These are phyloP conservation scores for Drosophila equinoxialis DNA, from an alignment of 1,140 invertebrate species.

Conservation along the genomic window DNA sequence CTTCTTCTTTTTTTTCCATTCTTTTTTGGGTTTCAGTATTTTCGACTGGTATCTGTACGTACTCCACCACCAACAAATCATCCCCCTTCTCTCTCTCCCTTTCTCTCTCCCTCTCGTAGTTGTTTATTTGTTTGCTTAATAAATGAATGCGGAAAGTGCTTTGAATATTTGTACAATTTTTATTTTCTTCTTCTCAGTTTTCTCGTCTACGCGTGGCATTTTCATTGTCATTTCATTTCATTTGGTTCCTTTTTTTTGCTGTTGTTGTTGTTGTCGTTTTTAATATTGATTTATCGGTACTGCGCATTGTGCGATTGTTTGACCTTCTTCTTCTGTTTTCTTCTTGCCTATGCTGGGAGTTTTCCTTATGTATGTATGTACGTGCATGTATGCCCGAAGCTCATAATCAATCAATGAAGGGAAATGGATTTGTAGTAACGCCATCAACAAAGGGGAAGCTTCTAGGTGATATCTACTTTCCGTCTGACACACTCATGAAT, in stretches of 20 bases:
- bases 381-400: constrained; percentile 16
- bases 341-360: constrained; percentile 30
- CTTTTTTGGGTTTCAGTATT: neutral
- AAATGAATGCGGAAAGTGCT: constrained; percentile 68
- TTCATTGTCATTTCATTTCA: constrained; percentile 39
- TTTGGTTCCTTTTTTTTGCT: neutral
- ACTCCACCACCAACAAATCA: too few species aligned
- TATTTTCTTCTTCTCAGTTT: constrained; percentile 1
- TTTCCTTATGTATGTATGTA: neutral
- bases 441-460: constrained; percentile 42
- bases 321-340: constrained; percentile 6
- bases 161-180: constrained; percentile 69
- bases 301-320: constrained; percentile 53
- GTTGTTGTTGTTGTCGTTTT: constrained; percentile 25
- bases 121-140: constrained; percentile 59
- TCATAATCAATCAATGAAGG: constrained; percentile 78
- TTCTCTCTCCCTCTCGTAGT: neutral
- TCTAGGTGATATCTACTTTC: constrained; percentile 6
- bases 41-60: constrained; percentile 18
- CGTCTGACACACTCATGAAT: constrained; percentile 8
- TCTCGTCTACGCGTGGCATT: constrained; percentile 43
- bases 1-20: neutral
- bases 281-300: constrained; percentile 69
- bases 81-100: neutral
- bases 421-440: constrained; percentile 67